Conservation (phyloP, 2,888 invertebrate genomes). For the Timema cristinae region DNA sequence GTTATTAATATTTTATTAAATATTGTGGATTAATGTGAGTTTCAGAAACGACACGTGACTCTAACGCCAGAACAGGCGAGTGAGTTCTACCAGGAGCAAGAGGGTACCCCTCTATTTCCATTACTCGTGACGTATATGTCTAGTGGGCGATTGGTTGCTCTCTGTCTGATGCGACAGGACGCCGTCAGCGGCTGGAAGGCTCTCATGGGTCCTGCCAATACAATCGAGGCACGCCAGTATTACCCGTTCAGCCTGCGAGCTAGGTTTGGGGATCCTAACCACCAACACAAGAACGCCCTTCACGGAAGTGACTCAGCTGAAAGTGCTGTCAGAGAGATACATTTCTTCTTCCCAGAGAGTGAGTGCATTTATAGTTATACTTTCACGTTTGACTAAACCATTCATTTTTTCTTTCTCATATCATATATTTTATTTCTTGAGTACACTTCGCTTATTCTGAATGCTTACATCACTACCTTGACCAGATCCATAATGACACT, state of each 20-base stretch:
- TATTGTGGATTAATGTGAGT: constrained; percentile 24
- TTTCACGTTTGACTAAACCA: not conserved
- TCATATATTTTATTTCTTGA: not conserved
- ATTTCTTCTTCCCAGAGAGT: constrained; percentile 85
- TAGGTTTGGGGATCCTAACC: constrained; percentile 61
- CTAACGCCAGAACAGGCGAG: constrained; percentile 82
- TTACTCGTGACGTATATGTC: constrained; percentile 77
- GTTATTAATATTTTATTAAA: not conserved
- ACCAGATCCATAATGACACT: too few relatives aligned
- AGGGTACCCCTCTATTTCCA: constrained; percentile 69
- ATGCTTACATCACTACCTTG: too few relatives aligned
- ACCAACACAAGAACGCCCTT: constrained; percentile 65
- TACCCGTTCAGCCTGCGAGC: constrained; percentile 67
- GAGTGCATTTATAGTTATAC: constrained; percentile 39
- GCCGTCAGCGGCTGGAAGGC: constrained; percentile 69
- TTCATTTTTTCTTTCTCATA: not conserved
- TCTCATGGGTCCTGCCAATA: constrained; percentile 65
- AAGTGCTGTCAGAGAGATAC: constrained; percentile 72
- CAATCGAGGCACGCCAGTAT: constrained; percentile 39
- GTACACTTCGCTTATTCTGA: not conserved
- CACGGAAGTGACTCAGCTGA: constrained; percentile 70
- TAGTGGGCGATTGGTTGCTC: constrained; percentile 66
- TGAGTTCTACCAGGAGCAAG: constrained; percentile 74
- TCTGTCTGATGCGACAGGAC: constrained; percentile 64
- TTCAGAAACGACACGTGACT: constrained; percentile 61